Percentiles rank a stretch among this genome's conserved stretches.
Evolutionary conservation across 2,113 vertebrate species (phyloP).

Genomic region (Malaclemys terrapin): DNA sequence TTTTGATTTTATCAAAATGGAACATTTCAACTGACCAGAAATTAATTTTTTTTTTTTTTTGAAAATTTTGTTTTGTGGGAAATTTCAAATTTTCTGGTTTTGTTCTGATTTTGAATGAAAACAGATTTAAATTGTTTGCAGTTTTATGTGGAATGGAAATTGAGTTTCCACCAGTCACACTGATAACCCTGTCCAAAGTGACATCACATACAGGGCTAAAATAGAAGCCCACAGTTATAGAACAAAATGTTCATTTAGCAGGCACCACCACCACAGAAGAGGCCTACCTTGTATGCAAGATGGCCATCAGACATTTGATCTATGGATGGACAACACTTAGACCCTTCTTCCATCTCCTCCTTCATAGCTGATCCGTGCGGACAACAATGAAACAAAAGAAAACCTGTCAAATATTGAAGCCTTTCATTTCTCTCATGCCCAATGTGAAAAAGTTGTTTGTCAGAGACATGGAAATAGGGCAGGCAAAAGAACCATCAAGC

Average conservation of each 20-base stretch:
- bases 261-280: neutral
- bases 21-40: neutral
- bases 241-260: neutral
- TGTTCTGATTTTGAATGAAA: neutral
- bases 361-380: no score
- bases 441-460: neutral
- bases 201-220: neutral
- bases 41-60: neutral
- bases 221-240: neutral
- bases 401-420: neutral
- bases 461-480: neutral
- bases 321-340: neutral
- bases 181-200: neutral
- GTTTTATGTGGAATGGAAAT: neutral
- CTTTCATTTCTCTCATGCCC: neutral
- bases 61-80: neutral
- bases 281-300: neutral
- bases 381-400: neutral
- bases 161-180: neutral
- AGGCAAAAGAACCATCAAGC: neutral
- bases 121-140: neutral
- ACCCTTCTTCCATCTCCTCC: neutral
- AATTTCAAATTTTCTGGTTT: neutral
- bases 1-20: neutral
- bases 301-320: neutral